A percentile compares a stretch with the other conserved stretches of the same genome.
These are phyloP conservation scores for Cheilosia grossa DNA, from an alignment of 2,888 invertebrate genomes.

Conservation along the genomic window DNA sequence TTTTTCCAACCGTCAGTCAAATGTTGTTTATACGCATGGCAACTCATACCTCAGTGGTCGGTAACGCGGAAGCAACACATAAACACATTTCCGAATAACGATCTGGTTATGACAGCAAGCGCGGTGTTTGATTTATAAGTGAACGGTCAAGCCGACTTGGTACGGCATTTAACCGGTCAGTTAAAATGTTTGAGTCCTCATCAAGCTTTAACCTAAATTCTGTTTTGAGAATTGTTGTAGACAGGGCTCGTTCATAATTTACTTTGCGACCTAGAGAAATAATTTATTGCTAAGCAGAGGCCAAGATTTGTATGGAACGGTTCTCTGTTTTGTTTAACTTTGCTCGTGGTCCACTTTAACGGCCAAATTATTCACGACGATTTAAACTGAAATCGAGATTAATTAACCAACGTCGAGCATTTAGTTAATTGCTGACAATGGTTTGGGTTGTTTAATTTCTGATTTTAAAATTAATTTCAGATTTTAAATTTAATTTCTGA, in stretches of 20 bases:
- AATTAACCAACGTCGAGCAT: too few species aligned
- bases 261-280: conserved; percentile 13
- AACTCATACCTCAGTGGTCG: conserved; percentile 41
- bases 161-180: background rate
- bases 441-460: too few species aligned
- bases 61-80: conserved; percentile 51
- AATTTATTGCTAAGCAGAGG: too few species aligned
- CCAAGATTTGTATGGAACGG: too few species aligned
- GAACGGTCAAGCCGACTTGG: background rate
- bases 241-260: background rate
- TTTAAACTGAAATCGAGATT: too few species aligned
- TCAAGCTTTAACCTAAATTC: conserved; percentile 1
- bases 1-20: conserved; percentile 26
- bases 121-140: background rate
- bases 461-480: too few species aligned
- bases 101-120: conserved; percentile 5
- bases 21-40: conserved; percentile 28
- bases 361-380: too few species aligned
- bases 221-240: background rate
- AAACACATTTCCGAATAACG: conserved; percentile 33
- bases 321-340: too few species aligned
- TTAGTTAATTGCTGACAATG: too few species aligned
- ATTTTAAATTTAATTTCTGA: too few species aligned
- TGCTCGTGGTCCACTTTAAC: too few species aligned
- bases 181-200: background rate